Percentiles rank a stretch among this genome's conserved stretches.
These are phyloP conservation scores for Delichon dasypus DNA, from an alignment of 2,797 vertebrate genomes.

Conservation along the genomic window DNA sequence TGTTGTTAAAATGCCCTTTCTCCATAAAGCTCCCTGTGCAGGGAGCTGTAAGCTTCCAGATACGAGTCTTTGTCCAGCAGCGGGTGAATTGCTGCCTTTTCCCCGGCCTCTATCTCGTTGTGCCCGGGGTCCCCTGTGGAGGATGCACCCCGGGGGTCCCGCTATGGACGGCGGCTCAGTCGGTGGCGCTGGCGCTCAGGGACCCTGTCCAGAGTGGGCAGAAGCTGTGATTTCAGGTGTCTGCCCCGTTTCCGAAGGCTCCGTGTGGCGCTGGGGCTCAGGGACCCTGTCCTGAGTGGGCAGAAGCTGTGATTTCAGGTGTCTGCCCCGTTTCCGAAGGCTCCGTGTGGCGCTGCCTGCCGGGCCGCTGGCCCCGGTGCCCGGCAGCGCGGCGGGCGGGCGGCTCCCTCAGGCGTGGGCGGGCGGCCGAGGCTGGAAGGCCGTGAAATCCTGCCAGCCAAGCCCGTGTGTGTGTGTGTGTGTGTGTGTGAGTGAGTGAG, in stretches of 20 bases:
- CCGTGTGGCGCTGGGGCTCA: background rate
- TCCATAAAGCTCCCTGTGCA: background rate
- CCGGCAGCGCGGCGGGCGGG: background rate
- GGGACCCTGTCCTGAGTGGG: no score
- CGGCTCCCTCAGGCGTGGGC: background rate
- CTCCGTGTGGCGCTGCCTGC: background rate
- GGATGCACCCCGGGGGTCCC: background rate
- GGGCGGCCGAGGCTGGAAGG: background rate
- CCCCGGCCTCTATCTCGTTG: background rate
- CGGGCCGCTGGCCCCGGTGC: background rate
- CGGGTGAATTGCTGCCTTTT: background rate
- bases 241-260: background rate
- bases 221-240: background rate
- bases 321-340: no score
- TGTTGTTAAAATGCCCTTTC: background rate
- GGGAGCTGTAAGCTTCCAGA: background rate
- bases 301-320: no score
- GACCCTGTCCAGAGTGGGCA: background rate
- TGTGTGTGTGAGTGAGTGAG: no score
- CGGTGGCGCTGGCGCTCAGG: background rate
- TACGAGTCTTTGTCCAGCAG: fast-evolving
- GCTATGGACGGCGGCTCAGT: background rate
- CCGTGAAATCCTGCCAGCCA: background rate
- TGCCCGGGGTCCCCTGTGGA: background rate
- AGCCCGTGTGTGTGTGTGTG: no score